Conservation (phyloP, 2,113 vertebrate species). For the Peromyscus maniculatus region DNA sequence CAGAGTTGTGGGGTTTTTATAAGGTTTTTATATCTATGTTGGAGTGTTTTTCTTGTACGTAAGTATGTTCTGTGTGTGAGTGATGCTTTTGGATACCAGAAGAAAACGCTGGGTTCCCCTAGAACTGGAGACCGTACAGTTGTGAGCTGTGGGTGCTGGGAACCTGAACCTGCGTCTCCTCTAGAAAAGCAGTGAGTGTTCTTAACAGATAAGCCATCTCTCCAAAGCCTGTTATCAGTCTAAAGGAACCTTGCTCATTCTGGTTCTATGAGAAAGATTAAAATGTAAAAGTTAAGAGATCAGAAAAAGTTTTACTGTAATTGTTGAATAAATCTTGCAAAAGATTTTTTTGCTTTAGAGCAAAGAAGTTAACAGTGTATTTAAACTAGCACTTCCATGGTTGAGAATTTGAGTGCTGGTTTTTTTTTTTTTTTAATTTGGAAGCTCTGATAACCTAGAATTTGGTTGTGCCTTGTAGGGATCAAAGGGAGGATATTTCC, state of each 20-base stretch:
- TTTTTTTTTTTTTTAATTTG: background rate
- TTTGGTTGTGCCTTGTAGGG: background rate
- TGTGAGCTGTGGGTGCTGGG: background rate
- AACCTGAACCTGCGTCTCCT: background rate
- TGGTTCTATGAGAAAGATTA: slow-evolving; percentile 10
- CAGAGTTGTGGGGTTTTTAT: background rate
- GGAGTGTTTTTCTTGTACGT: background rate
- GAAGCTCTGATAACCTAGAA: slow-evolving; percentile 1
- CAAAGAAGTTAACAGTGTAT: background rate
- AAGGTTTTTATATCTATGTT: background rate
- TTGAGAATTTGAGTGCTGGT: background rate
- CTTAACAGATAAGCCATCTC: background rate
- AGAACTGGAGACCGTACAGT: background rate
- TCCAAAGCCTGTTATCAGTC: background rate
- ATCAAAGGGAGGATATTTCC: background rate
- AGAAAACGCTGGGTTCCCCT: background rate
- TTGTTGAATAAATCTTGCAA: slow-evolving; percentile 15
- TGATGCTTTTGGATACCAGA: background rate
- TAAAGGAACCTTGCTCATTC: background rate
- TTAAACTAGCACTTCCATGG: background rate
- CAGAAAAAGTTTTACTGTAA: background rate
- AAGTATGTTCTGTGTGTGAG: background rate
- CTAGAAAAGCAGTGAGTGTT: background rate
- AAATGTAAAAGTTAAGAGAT: background rate
- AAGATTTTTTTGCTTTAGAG: slow-evolving; percentile 28